phyloP scores from a whole-genome alignment of 1,140 invertebrate species.

The Harlomillsia oculata region DNA sequence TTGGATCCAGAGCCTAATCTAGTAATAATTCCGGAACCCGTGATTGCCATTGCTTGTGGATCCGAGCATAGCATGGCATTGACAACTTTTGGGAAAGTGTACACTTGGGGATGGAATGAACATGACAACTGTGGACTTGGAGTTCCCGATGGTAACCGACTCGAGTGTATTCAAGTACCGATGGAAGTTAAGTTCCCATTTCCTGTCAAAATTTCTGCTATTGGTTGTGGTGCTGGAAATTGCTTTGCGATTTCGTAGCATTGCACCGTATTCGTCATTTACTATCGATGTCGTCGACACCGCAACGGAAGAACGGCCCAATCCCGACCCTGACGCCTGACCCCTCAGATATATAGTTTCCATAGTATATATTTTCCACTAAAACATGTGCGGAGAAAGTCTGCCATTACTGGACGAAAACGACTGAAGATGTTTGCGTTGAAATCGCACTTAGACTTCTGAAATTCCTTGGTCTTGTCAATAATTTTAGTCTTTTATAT shows the following conservation, averaged over 20 bases:
- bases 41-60: constrained; percentile 23
- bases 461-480: too few species aligned
- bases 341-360: too few species aligned
- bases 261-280: too few species aligned
- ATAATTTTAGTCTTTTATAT: too few species aligned
- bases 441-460: too few species aligned
- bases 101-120: constrained; percentile 35
- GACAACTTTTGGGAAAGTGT: constrained; percentile 22
- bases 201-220: background rate
- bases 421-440: too few species aligned
- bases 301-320: too few species aligned
- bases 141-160: background rate
- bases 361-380: too few species aligned
- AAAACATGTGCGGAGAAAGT: too few species aligned
- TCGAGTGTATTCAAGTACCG: constrained; percentile 8
- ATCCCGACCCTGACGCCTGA: too few species aligned
- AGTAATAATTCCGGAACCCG: constrained; percentile 22
- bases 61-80: constrained; percentile 31
- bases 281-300: too few species aligned
- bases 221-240: constrained; percentile 28
- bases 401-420: too few species aligned
- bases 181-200: constrained; percentile 16
- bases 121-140: constrained; percentile 34
- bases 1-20: constrained; percentile 14
- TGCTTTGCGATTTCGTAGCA: constrained; percentile 23